Evolutionary conservation across 2,113 vertebrate species (phyloP), one percentile per base, ranked within the genome.

Genomic region (Coturnix japonica): DNA sequence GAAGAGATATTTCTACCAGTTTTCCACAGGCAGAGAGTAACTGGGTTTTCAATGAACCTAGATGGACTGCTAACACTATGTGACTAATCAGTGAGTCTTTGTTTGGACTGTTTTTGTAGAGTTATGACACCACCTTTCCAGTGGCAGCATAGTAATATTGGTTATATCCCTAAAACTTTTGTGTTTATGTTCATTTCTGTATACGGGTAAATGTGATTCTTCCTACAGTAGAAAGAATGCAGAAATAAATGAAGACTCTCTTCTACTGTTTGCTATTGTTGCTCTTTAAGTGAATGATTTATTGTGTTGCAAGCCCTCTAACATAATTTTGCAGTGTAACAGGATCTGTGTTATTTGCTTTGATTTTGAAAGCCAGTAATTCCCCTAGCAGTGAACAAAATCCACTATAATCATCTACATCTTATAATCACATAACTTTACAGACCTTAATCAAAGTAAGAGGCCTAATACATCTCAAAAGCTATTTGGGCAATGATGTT

Each of bases 401-500:
- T 63, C 21, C 43, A 56, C 30, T 37, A 61, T 72, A 95, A 91
- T 66, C 9, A 67, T 72, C 59, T 61, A 19, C 49, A 74, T 82
- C 43, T 86, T 92, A 51, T 41, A 78, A 87, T 87, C n/a, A 54
- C 5, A 21, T 22, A 75, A 74, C 12, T 94, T 93, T 49, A 75
- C 35, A 77, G 49, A 73, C 41, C 72, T 76, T 85, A 71, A 86
- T 95, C 85, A 89, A 75, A 87, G 47, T 69, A 65, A 83, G 78
- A 77, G 54, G 43, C 30, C 21, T 19, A 73, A 82, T 72, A 70
- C 21, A 71, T n/a, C 67, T 93, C 41, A 51, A 83, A 74, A 87
- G 31, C 33, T 49, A 9, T 28, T 94, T 69, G 66, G 28, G 66
- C 33, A 77, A n/a, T 49, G 56, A n/a, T 51, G 9, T 61, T 90